Evolutionary conservation across 2,888 invertebrate species (phyloP).

Genomic region (Drosophila mimica): DNA sequence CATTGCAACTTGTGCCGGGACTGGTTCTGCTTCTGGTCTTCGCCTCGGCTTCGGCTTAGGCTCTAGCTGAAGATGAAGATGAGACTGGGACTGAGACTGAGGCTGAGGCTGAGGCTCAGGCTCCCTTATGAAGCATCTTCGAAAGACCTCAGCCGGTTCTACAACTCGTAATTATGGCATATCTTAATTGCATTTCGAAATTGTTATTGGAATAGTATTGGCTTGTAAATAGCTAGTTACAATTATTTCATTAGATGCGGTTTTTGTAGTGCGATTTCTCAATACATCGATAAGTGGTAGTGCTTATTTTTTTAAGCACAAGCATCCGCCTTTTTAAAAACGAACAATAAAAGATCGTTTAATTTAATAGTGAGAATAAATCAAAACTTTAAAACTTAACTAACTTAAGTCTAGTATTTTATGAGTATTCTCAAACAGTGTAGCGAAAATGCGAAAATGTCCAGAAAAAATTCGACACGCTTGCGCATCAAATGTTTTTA

Average conservation of each 20-base stretch:
- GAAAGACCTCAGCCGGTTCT: constrained; percentile 32
- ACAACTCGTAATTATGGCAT: constrained; percentile 69
- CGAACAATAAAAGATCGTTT: not conserved
- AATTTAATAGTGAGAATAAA: not conserved
- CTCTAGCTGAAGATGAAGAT: not conserved
- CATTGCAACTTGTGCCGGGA: constrained; percentile 69
- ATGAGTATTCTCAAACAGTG: not conserved
- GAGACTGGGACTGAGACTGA: not conserved
- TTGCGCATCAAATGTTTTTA: constrained; percentile 19
- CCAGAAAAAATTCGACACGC: not conserved
- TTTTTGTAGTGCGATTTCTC: constrained; percentile 11
- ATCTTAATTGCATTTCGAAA: constrained; percentile 71
- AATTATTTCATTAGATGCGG: constrained; percentile 71
- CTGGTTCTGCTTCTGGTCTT: constrained; percentile 38
- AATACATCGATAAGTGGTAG: not conserved
- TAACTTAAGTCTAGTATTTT: not conserved
- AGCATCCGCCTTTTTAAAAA: not conserved
- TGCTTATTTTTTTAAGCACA: too few relatives aligned
- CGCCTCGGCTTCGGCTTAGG: not conserved
- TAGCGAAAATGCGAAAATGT: not conserved
- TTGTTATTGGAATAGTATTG: constrained; percentile 65
- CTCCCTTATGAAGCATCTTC: constrained; percentile 11
- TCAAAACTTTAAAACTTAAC: not conserved
- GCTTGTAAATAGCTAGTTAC: constrained; percentile 70
- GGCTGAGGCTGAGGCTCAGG: not conserved